These are phyloP conservation scores for Dichetophora obliterata DNA, from an alignment of 2,888 invertebrate genomes.

Conservation along the genomic window DNA sequence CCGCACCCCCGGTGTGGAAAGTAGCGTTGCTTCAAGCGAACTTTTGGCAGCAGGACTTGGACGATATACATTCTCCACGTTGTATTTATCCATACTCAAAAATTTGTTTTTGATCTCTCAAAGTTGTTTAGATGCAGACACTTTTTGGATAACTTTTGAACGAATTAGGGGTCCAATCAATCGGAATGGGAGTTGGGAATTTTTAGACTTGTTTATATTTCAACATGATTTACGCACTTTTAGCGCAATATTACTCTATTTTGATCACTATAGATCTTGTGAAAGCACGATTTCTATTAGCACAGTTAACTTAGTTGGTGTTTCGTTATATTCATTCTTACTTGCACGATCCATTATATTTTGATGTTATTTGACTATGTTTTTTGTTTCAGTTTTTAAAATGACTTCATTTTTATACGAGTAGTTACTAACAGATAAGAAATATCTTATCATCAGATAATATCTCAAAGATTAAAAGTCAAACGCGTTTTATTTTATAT, in stretches of 20 bases:
- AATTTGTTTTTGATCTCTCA: neutral
- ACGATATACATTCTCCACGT: conserved; percentile 18
- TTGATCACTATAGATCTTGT: neutral
- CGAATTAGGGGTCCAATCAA: neutral
- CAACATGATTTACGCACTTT: too few relatives aligned
- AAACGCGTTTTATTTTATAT: neutral
- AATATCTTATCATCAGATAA: conserved; percentile 30
- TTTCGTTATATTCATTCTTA: neutral
- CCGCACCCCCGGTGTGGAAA: conserved; percentile 39
- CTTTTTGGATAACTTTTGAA: neutral
- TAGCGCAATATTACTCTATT: neutral
- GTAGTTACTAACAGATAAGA: neutral
- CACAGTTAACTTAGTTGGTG: too few relatives aligned
- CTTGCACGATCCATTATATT: conserved; percentile 4
- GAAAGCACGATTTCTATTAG: too few relatives aligned
- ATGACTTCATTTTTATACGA: conserved; percentile 21
- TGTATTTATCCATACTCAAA: conserved; percentile 25
- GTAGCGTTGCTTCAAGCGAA: conserved; percentile 44
- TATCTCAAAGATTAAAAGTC: conserved; percentile 18
- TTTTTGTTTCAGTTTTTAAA: neutral
- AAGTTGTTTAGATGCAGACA: neutral
- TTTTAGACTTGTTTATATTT: neutral
- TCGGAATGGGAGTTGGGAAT: too few relatives aligned
- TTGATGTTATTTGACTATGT: neutral
- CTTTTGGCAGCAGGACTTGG: conserved; percentile 13